phyloP scores from a whole-genome alignment of 2,113 vertebrate species.

The Halichoerus grypus region DNA sequence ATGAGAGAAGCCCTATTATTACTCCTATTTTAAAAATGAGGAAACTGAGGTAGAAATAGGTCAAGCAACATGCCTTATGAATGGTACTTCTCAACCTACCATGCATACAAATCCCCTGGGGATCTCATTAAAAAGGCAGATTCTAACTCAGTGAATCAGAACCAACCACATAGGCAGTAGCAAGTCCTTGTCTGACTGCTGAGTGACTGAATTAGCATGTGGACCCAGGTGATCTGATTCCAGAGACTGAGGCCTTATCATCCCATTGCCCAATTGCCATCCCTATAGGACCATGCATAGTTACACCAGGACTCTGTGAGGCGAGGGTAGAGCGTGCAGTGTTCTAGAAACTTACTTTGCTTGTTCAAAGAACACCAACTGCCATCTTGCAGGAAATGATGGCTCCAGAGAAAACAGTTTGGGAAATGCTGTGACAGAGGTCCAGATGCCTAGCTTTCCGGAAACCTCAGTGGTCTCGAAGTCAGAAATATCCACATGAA shows the following conservation, averaged over 20 bases:
- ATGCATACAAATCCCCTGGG: background rate
- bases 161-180: background rate
- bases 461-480: background rate
- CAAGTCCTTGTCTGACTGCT: background rate
- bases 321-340: too few relatives aligned
- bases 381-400: background rate
- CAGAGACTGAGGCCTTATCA: background rate
- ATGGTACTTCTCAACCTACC: background rate
- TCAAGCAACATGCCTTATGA: background rate
- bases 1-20: background rate
- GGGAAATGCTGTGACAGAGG: background rate
- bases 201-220: background rate
- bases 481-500: background rate
- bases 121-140: background rate
- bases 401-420: background rate
- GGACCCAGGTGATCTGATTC: background rate
- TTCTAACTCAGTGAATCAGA: background rate
- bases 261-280: background rate
- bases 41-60: background rate
- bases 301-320: background rate
- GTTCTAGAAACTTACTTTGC: background rate
- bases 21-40: background rate
- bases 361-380: slow-evolving; percentile 1
- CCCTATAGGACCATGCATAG: background rate
- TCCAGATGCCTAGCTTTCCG: background rate